phyloP scores from a whole-genome alignment of 2,888 invertebrate genomes.

The Diaphora mendica region DNA sequence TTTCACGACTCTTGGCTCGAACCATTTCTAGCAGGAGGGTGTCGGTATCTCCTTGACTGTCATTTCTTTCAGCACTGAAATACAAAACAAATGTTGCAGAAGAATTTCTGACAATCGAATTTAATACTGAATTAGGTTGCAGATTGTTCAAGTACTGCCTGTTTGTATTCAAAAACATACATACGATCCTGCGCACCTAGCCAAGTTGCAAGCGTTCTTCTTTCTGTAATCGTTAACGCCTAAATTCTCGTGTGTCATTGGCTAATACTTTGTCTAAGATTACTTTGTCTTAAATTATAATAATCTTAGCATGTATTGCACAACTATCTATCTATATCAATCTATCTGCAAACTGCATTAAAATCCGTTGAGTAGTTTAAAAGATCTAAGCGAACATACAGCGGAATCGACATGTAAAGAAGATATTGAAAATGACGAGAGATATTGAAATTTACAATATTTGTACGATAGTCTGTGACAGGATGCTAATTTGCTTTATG shows the following conservation, averaged over 20 bases:
- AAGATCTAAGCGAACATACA: too few relatives aligned
- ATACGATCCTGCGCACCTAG: background rate
- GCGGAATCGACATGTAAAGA: too few relatives aligned
- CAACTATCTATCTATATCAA: too few relatives aligned
- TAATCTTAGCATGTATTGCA: too few relatives aligned
- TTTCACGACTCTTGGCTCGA: conserved; percentile 68
- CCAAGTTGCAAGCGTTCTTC: too few relatives aligned
- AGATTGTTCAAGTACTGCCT: background rate
- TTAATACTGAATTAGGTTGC: background rate
- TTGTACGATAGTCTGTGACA: background rate
- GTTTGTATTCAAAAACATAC: background rate
- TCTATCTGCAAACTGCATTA: too few relatives aligned
- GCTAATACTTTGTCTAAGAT: too few relatives aligned
- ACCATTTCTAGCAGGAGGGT: conserved; percentile 76
- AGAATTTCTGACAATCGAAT: background rate
- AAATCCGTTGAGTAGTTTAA: too few relatives aligned
- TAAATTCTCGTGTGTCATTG: too few relatives aligned
- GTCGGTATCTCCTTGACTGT: conserved; percentile 44
- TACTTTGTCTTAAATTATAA: too few relatives aligned
- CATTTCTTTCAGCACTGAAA: conserved; percentile 11
- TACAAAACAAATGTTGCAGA: background rate
- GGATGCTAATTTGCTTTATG: background rate
- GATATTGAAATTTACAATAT: background rate
- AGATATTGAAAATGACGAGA: too few relatives aligned
- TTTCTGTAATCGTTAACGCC: too few relatives aligned